phyloP scores from a whole-genome alignment of 2,113 vertebrate species.

The Apteryx mantelli region DNA sequence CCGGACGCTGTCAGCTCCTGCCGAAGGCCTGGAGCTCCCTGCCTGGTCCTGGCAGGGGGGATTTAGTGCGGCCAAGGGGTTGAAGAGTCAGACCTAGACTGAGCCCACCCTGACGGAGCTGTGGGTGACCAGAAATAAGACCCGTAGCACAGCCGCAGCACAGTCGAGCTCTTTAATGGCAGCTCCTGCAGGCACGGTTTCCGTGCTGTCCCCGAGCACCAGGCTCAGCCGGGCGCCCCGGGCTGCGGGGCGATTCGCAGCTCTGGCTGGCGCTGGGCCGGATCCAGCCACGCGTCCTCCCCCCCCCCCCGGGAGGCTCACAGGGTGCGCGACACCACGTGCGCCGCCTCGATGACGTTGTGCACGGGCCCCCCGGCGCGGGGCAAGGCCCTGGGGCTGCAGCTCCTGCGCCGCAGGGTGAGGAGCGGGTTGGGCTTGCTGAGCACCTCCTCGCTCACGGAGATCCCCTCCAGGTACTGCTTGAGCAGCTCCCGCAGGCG shows the following conservation, averaged over 20 bases:
- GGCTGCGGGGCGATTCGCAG: not conserved
- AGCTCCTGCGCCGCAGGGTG: constrained; percentile 18
- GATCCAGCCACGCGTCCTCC: fast-evolving
- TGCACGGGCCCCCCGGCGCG: not conserved
- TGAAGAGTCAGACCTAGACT: not conserved
- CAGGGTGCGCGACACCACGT: constrained; percentile 54
- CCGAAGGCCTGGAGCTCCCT: not conserved
- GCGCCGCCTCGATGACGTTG: constrained; percentile 56
- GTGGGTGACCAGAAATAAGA: not conserved
- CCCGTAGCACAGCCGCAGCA: not conserved
- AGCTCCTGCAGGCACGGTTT: not conserved
- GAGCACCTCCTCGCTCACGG: constrained; percentile 68
- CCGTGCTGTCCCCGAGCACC: fast-evolving
- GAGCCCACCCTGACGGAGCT: not conserved
- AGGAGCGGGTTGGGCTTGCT: constrained; percentile 70
- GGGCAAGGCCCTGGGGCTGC: not conserved
- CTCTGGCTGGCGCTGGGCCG: not conserved
- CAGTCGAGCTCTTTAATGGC: not conserved
- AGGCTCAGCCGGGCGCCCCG: not conserved
- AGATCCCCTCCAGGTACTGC: constrained; percentile 80
- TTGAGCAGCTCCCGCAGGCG: constrained; percentile 75
- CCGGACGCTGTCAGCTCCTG: no score
- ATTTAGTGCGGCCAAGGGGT: not conserved
- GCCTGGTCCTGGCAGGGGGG: not conserved
- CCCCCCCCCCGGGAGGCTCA: not conserved